Conservation (phyloP, 2,888 invertebrate genomes). For the Blastobasis lacticolella region DNA sequence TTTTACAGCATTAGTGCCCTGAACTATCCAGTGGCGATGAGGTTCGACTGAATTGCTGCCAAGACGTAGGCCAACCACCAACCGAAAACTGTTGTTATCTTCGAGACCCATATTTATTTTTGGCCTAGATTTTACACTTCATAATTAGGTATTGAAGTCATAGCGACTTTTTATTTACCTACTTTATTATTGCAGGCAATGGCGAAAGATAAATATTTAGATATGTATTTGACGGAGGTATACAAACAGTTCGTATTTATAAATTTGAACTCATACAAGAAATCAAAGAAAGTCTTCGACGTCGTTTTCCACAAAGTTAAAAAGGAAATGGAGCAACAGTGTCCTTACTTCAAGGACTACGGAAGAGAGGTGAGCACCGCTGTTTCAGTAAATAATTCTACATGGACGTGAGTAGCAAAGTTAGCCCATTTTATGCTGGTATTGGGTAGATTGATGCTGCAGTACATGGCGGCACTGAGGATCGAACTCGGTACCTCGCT, state of each 20-base stretch:
- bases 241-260: conserved; percentile 49
- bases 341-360: conserved; percentile 49
- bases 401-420: not conserved
- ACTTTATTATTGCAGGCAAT: too few relatives aligned
- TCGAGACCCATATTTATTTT: too few relatives aligned
- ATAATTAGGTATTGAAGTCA: too few relatives aligned
- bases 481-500: not conserved
- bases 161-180: too few relatives aligned
- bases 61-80: too few relatives aligned
- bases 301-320: conserved; percentile 50
- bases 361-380: conserved; percentile 39
- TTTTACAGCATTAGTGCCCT: too few relatives aligned
- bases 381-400: not conserved
- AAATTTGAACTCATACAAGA: conserved; percentile 45
- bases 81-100: too few relatives aligned
- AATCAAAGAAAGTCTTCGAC: conserved; percentile 48
- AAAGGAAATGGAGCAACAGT: conserved; percentile 49
- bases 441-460: not conserved
- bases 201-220: conserved; percentile 39
- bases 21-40: too few relatives aligned
- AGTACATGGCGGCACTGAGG: too few relatives aligned
- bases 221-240: conserved; percentile 42
- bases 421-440: not conserved
- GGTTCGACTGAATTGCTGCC: too few relatives aligned
- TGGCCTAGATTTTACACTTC: too few relatives aligned